Conservation (phyloP, 2,113 vertebrate species). For the Canis aureus region DNA sequence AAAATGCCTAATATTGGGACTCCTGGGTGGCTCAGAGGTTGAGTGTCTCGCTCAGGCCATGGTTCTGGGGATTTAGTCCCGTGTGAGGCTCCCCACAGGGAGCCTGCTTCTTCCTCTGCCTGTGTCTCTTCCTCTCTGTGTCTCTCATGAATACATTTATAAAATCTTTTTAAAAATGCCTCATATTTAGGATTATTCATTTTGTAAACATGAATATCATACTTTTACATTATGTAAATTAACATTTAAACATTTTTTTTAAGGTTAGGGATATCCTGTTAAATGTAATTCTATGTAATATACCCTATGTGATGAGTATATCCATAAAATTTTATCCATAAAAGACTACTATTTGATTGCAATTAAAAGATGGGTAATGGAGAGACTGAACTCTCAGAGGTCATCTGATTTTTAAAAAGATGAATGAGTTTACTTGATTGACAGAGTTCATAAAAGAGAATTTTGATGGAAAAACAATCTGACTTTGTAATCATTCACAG, state of each 20-base stretch:
- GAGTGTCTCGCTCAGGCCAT: too few relatives aligned
- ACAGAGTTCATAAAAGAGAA: conserved; percentile 30
- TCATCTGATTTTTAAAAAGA: conserved; percentile 45
- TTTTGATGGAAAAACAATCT: conserved; percentile 71
- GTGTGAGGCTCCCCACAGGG: too few relatives aligned
- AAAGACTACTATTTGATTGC: not conserved
- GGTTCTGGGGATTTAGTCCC: too few relatives aligned
- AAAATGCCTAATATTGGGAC: not conserved
- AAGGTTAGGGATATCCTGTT: not conserved
- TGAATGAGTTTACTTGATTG: conserved; percentile 64
- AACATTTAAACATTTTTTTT: not conserved
- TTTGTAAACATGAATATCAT: not conserved
- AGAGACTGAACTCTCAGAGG: not conserved
- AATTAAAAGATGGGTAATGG: not conserved
- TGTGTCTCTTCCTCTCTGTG: too few relatives aligned
- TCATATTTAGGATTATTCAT: not conserved
- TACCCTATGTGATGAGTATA: not conserved
- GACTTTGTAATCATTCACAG: conserved; percentile 64
- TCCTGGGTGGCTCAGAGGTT: too few relatives aligned
- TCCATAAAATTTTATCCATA: not conserved
- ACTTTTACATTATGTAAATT: not conserved
- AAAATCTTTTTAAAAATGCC: not conserved
- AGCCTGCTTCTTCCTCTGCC: too few relatives aligned
- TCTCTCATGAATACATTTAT: too few relatives aligned
- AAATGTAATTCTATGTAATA: not conserved